Base-by-base conservation (phyloP, 1,140 invertebrate genomes). In the Zaprionus nigranus region DNA sequence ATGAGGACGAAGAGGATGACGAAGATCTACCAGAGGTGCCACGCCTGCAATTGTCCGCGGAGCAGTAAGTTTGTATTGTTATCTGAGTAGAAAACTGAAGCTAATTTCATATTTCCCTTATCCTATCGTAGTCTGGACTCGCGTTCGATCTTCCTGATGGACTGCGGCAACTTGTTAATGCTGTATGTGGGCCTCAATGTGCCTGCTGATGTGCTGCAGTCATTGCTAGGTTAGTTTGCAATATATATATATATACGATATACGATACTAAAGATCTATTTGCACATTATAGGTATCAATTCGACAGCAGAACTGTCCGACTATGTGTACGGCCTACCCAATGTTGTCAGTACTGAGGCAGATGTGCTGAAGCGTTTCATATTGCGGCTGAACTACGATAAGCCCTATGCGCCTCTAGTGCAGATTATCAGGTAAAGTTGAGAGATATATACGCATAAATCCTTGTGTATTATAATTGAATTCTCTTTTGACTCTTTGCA, bases 81-180 rank as follows among this genome's bases (percentile, higher is more conserved):
- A 24, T 5, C 7, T 9, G 12, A 0, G 3, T 54, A 11, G 3
- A n/a, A n/a, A 13, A 5, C 17, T 54, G n/a, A 28, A 30, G 26
- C 26, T 53, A 51, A 54, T 56, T 77, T 65, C 53, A 13, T 58
- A 46, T 51, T 58, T 79, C 62, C 5, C 7, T 46, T 56, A 38
- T 46, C 28, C 15, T 40, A 5, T 68, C 75, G 70, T 79, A 95
- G 94, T 88, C 91, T 99, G 62, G 97, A 98, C 90, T 95, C 96
- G 7, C 96, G 96, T 78, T 99, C 98, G 12, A 97, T 97, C 17
- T 99, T 99, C 92, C 93, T 99, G 2, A 93, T 99, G 92, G 99
- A 99, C 92, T 95, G 96, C 57, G 97, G 97, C 5, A 95, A 96
- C 56, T 94, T 94, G 58, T 96, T 99, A 92, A 95, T 96, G 58